Percentiles rank a stretch among this genome's conserved stretches.
Conservation (phyloP, 2,888 invertebrate species). For the Tachina lurida region DNA sequence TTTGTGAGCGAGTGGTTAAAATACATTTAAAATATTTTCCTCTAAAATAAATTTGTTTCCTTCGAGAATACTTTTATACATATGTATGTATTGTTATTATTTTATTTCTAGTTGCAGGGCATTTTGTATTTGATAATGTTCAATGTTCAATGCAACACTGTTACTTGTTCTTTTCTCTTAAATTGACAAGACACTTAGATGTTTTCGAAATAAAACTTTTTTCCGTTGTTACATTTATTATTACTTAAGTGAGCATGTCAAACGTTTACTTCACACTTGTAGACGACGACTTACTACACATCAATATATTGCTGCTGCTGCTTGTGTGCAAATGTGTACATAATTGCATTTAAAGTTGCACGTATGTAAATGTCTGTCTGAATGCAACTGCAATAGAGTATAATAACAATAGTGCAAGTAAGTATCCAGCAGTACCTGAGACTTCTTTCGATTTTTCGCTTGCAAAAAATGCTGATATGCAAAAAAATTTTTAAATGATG, state of each 20-base stretch:
- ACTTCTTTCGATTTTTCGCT: neutral
- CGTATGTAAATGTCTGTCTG: neutral
- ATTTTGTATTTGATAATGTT: too few relatives aligned
- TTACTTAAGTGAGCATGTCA: slow-evolving; percentile 52
- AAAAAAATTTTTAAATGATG: neutral
- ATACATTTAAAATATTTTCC: too few relatives aligned
- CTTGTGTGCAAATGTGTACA: neutral
- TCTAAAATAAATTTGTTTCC: too few relatives aligned
- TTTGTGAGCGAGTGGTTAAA: too few relatives aligned
- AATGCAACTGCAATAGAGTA: slow-evolving; percentile 23
- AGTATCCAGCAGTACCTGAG: slow-evolving; percentile 7
- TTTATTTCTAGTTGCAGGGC: too few relatives aligned
- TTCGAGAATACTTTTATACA: too few relatives aligned
- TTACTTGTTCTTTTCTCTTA: slow-evolving; percentile 2
- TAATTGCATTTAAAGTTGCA: slow-evolving; percentile 36
- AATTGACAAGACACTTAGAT: slow-evolving; percentile 59
- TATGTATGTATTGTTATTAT: too few relatives aligned
- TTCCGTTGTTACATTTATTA: slow-evolving; percentile 57
- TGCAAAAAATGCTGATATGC: neutral
- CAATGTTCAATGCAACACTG: too few relatives aligned
- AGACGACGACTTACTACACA: neutral
- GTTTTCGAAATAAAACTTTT: slow-evolving; percentile 51
- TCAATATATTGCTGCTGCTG: neutral
- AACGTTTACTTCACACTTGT: slow-evolving; percentile 17
- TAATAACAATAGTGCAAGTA: neutral